Evolutionary conservation across 2,888 invertebrate species (phyloP).

Genomic region (Azorinus chamasolen): DNA sequence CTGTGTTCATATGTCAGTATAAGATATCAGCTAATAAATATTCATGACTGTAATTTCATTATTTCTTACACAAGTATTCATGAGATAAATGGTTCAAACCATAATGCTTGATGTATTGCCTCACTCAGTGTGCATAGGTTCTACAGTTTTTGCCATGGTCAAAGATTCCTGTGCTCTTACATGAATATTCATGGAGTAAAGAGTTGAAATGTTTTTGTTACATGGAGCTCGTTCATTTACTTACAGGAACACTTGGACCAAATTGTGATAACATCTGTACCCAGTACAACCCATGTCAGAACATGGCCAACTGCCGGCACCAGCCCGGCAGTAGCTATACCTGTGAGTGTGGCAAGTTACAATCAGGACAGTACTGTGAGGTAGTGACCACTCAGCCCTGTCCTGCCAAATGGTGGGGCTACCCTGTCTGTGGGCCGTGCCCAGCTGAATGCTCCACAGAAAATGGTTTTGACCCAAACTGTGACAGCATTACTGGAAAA

Average conservation of each 20-base stretch:
- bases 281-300: slow-evolving; percentile 91
- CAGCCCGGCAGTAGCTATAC: slow-evolving; percentile 89
- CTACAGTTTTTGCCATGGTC: too few species aligned
- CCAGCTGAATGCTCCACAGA: slow-evolving; percentile 91
- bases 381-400: slow-evolving; percentile 88
- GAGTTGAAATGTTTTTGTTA: too few species aligned
- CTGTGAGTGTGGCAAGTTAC: slow-evolving; percentile 93
- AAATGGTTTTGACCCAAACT: slow-evolving; percentile 96
- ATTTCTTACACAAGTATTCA: too few species aligned
- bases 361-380: slow-evolving; percentile 88
- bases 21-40: too few species aligned
- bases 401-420: slow-evolving; percentile 98
- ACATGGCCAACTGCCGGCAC: slow-evolving; percentile 90
- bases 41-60: too few species aligned
- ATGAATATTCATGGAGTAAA: too few species aligned
- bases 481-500: slow-evolving; percentile 94
- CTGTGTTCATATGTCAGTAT: too few species aligned
- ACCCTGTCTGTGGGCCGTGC: slow-evolving; percentile 97
- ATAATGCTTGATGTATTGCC: too few species aligned
- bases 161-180: too few species aligned
- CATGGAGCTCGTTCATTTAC: too few species aligned
- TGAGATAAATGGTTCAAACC: too few species aligned
- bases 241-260: slow-evolving; percentile 86
- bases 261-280: slow-evolving; percentile 93
- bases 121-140: too few species aligned